A percentile compares a stretch with the other conserved stretches of the same genome.
These are phyloP conservation scores for Menidia menidia DNA, from an alignment of 2,797 vertebrate species.

Conservation along the genomic window DNA sequence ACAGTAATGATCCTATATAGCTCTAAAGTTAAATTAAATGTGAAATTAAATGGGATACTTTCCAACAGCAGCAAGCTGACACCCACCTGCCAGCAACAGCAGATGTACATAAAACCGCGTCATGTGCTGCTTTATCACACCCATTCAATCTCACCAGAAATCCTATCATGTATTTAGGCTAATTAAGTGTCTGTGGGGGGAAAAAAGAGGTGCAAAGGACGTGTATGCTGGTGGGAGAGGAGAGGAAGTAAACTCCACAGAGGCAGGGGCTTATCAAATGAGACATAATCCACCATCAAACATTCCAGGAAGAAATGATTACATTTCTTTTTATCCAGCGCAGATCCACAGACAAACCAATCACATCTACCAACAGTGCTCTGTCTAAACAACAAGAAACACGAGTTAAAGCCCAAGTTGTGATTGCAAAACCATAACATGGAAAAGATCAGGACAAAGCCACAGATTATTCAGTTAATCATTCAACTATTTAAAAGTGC, in stretches of 20 bases:
- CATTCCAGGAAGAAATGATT: slow-evolving; percentile 56
- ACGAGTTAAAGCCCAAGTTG: slow-evolving; percentile 60
- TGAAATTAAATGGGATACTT: slow-evolving; percentile 31
- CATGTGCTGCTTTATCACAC: slow-evolving; percentile 53
- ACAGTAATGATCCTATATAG: slow-evolving; percentile 36
- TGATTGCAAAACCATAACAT: slow-evolving; percentile 51
- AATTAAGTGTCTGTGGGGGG: slow-evolving; percentile 50
- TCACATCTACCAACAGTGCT: slow-evolving; percentile 33
- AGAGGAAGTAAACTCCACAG: slow-evolving; percentile 24
- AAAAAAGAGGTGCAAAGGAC: slow-evolving; percentile 33
- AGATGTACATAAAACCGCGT: slow-evolving; percentile 19
- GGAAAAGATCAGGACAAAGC: slow-evolving; percentile 47
- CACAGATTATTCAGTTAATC: slow-evolving; percentile 63
- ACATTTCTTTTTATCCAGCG: slow-evolving; percentile 60
- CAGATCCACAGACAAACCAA: slow-evolving; percentile 23
- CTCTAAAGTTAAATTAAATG: slow-evolving; percentile 29
- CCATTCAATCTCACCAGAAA: slow-evolving; percentile 52
- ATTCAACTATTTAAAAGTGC: slow-evolving; percentile 58
- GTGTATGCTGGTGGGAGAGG: slow-evolving; percentile 23
- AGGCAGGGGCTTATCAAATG: slow-evolving; percentile 41
- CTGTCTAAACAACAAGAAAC: slow-evolving; percentile 23
- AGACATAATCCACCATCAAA: slow-evolving; percentile 66
- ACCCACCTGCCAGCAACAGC: slow-evolving; percentile 9
- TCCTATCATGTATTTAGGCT: slow-evolving; percentile 49
- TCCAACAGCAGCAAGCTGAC: slow-evolving; percentile 20